Evolutionary conservation across 2,113 vertebrate genomes (phyloP).

Genomic region (Scophthalmus maximus): DNA sequence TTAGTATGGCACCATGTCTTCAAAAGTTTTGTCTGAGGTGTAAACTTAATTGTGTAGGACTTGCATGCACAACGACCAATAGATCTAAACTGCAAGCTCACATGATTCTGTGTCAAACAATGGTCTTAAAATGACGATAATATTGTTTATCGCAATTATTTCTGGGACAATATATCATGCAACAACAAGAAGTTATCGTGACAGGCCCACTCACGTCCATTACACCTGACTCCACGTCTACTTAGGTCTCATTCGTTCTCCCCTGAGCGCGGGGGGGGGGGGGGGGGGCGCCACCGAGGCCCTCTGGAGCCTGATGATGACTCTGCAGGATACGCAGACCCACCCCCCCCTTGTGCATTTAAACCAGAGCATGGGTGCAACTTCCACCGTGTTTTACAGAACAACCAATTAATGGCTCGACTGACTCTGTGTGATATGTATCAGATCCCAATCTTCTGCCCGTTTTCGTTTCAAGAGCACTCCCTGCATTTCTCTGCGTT

Average conservation of each 20-base stretch:
- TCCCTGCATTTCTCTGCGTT: slow-evolving; percentile 19
- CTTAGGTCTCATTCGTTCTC: slow-evolving; percentile 26
- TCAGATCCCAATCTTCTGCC: neutral
- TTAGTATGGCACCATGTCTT: too few relatives aligned
- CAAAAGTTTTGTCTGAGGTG: too few relatives aligned
- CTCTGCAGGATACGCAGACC: slow-evolving; percentile 47
- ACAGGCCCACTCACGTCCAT: too few relatives aligned
- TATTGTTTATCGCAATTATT: too few relatives aligned
- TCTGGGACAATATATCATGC: too few relatives aligned
- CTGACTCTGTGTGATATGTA: slow-evolving; percentile 9
- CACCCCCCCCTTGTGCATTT: slow-evolving; percentile 16
- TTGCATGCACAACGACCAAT: too few relatives aligned
- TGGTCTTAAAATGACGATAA: too few relatives aligned
- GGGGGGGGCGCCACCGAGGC: slow-evolving; percentile 42
- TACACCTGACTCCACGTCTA: slow-evolving; percentile 27
- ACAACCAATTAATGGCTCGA: slow-evolving; percentile 18
- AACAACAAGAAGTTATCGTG: too few relatives aligned
- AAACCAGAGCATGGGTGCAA: slow-evolving; percentile 17
- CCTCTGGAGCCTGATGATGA: slow-evolving; percentile 46
- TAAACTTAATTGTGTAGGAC: too few relatives aligned
- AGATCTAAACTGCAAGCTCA: too few relatives aligned
- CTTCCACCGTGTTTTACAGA: slow-evolving; percentile 28
- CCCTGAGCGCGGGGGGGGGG: neutral
- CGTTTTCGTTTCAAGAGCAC: slow-evolving; percentile 35
- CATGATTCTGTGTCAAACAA: too few relatives aligned